Evolutionary conservation across 2,113 vertebrate species (phyloP), one percentile per base, ranked within the genome.

Genomic region (Rana temporaria): DNA sequence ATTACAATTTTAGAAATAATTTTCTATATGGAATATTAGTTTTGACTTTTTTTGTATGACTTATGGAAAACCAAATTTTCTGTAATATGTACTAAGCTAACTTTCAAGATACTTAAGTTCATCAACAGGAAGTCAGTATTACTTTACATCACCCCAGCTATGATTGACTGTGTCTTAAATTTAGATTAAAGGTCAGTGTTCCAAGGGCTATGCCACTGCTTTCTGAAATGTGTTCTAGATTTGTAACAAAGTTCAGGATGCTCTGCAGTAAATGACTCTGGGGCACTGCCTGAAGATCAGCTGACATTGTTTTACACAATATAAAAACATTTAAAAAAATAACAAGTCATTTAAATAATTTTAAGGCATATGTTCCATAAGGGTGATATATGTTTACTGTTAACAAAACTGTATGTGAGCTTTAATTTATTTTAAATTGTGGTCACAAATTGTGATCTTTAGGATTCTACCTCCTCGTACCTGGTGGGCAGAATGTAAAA

Each of bases 131-230:
- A 77, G 74, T 64, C 74, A 77, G 16, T 77, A 64, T 64, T 52
- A 30, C 4, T 64, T 16, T 53, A 52, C 62, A 77, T 77, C 22
- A 53, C 16, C 18, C n/a, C 14, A 76, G 62, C 32, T 64, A 30
- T 64, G 73, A 76, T 63, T 76, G 19, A 76, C 59, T 62, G 38
- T 64, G 74, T 77, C n/a, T 48, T 52, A 76, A 38, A 76, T 76
- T 48, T 76, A 18, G 30, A 60, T 60, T 38, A 75, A 77, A 77
- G 74, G 74, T 77, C 74, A 64, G 74, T 19, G 34, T 64, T 67
- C 60, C 32, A 53, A 19, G 63, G 74, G 38, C 74, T 52, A 53
- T 53, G 38, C 20, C 60, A 77, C 59, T 64, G 20, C 52, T 77
- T 34, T 76, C 38, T 64, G 73, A 77, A 48, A 64, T 38, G 32